These are phyloP conservation scores for Axis porcinus DNA, from an alignment of 2,113 vertebrate genomes.

Conservation along the genomic window DNA sequence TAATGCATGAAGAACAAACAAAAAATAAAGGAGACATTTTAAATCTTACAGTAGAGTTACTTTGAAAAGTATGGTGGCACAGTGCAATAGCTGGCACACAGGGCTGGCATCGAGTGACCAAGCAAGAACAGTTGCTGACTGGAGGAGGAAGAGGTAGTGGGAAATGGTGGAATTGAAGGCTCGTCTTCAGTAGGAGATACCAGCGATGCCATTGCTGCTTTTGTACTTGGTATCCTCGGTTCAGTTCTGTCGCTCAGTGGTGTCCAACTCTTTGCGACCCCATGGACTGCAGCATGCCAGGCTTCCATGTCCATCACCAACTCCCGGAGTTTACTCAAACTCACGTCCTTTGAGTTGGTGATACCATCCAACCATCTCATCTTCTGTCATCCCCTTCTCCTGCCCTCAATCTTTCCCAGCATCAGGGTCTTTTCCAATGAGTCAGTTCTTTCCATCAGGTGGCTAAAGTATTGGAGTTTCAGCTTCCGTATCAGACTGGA, in stretches of 20 bases:
- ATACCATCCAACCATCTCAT: neutral
- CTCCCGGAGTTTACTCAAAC: neutral
- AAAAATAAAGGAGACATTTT: neutral
- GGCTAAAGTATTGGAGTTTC: neutral
- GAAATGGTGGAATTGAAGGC: neutral
- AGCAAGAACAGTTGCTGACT: neutral
- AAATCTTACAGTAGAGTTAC: neutral
- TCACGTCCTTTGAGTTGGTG: neutral
- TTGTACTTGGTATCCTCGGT: neutral
- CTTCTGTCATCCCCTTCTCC: neutral
- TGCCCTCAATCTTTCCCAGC: neutral
- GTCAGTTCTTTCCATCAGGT: neutral
- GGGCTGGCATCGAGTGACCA: neutral
- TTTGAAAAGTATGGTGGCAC: neutral
- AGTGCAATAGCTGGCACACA: neutral
- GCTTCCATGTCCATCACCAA: neutral
- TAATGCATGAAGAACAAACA: neutral
- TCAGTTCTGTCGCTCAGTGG: neutral
- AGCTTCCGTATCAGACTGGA: neutral
- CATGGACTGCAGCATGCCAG: neutral
- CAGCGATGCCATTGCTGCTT: neutral
- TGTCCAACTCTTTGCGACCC: rapidly evolving
- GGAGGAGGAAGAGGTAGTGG: neutral
- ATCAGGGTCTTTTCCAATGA: neutral
- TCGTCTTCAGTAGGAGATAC: rapidly evolving